These are phyloP conservation scores for Thymelicus lineola DNA, from an alignment of 2,888 invertebrate genomes.

Conservation along the genomic window DNA sequence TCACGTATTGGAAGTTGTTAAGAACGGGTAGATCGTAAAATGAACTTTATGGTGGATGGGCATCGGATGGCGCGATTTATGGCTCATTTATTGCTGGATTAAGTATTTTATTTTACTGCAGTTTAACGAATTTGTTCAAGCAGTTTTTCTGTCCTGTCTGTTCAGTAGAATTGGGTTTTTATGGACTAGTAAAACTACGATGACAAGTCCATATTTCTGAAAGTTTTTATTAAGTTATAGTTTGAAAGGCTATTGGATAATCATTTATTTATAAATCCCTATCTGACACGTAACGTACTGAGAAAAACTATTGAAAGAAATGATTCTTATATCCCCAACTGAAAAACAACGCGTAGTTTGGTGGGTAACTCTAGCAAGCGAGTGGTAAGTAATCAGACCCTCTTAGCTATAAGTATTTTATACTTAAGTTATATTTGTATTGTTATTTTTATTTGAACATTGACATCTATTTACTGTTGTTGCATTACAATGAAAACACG, in stretches of 20 bases:
- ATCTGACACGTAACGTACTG: too few relatives aligned
- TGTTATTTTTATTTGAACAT: too few relatives aligned
- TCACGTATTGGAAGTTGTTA: constrained; percentile 43
- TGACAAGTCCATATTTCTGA: constrained; percentile 8
- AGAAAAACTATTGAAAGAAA: too few relatives aligned
- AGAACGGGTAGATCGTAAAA: constrained; percentile 41
- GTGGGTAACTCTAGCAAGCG: too few relatives aligned
- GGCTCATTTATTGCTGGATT: constrained; percentile 43
- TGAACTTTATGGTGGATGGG: constrained; percentile 40
- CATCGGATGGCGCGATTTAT: constrained; percentile 43
- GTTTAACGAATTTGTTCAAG: constrained; percentile 37
- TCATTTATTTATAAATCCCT: not conserved
- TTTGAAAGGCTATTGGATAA: not conserved
- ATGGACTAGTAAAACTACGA: constrained; percentile 18
- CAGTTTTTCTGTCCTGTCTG: constrained; percentile 18
- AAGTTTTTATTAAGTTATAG: not conserved
- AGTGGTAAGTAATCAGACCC: too few relatives aligned
- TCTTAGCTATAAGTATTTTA: too few relatives aligned
- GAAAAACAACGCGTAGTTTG: too few relatives aligned
- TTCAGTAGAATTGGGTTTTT: constrained; percentile 22
- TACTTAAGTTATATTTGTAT: too few relatives aligned
- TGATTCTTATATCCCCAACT: too few relatives aligned
- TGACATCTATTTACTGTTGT: too few relatives aligned
- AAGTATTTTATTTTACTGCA: constrained; percentile 39
- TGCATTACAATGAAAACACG: too few relatives aligned